These are phyloP conservation scores for Halcyon senegalensis DNA, from an alignment of 2,113 vertebrate species.

Conservation along the genomic window DNA sequence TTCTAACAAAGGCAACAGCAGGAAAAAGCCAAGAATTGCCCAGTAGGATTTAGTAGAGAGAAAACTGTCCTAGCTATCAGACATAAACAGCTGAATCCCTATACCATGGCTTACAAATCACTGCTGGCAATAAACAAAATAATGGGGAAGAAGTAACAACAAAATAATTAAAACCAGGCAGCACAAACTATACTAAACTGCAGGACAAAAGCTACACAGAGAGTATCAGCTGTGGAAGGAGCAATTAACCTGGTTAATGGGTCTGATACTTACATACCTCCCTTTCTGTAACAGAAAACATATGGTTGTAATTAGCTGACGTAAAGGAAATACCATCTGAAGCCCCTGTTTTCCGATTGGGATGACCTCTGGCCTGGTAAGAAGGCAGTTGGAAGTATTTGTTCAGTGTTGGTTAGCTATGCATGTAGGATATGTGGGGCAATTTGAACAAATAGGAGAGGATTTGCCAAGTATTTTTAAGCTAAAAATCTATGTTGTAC, in stretches of 20 bases:
- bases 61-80: constrained; percentile 3
- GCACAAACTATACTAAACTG: not conserved
- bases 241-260: constrained; percentile 32
- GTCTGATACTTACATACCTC: constrained; percentile 7
- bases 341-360: constrained; percentile 62
- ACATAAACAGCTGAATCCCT: not conserved
- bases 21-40: not conserved
- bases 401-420: not conserved
- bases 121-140: not conserved
- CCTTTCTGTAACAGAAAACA: constrained; percentile 46
- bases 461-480: constrained; percentile 17
- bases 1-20: not conserved
- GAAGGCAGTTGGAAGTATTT: constrained; percentile 63
- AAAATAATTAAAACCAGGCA: constrained; percentile 48
- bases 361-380: constrained; percentile 46
- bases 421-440: not conserved
- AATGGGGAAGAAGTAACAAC: not conserved
- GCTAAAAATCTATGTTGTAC: not conserved
- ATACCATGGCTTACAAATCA: not conserved
- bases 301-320: constrained; percentile 68
- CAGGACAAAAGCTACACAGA: not conserved
- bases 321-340: constrained; percentile 70
- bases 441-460: not conserved
- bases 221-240: constrained; percentile 32
- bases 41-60: not conserved